These are phyloP conservation scores for Aphelinus certus DNA, from an alignment of 1,140 invertebrate genomes.

Conservation along the genomic window DNA sequence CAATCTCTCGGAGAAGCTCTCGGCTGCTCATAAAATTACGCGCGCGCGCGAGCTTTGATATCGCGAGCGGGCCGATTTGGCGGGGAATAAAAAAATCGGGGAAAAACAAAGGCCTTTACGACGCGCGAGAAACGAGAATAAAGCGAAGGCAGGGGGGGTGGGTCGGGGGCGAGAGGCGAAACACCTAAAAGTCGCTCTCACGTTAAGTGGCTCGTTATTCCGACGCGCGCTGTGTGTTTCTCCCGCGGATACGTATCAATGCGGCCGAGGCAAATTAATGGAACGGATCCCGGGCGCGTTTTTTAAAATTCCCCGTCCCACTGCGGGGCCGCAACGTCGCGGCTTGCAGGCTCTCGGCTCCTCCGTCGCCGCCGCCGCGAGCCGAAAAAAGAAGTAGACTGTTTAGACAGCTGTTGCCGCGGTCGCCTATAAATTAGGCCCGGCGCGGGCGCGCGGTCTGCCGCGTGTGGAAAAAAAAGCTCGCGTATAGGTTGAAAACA, in stretches of 20 bases:
- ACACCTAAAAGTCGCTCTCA: background rate
- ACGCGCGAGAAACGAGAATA: constrained; percentile 9
- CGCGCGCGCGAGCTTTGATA: background rate
- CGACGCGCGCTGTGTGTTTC: background rate
- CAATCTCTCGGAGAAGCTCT: background rate
- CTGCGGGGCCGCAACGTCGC: too few relatives aligned
- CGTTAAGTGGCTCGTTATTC: constrained; percentile 28
- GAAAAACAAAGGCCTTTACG: constrained; percentile 1
- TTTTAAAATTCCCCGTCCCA: background rate
- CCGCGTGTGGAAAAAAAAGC: too few relatives aligned
- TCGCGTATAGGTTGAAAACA: constrained; percentile 12
- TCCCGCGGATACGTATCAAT: background rate
- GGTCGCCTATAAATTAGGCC: constrained; percentile 32
- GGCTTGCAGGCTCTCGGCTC: too few relatives aligned
- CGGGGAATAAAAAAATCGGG: background rate
- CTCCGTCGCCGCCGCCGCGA: background rate
- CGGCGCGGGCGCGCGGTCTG: background rate
- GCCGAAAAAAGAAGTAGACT: constrained; percentile 35
- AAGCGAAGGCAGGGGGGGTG: background rate
- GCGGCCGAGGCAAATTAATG: constrained; percentile 20
- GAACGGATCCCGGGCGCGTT: constrained; percentile 2
- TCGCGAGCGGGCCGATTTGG: too few relatives aligned
- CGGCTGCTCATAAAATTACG: constrained; percentile 20
- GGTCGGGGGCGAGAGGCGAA: background rate
- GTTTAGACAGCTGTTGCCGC: constrained; percentile 46